A percentile compares a stretch with the other conserved stretches of the same genome.
Evolutionary conservation across 1,140 invertebrate genomes (phyloP).

Genomic region (Euschistus heros): DNA sequence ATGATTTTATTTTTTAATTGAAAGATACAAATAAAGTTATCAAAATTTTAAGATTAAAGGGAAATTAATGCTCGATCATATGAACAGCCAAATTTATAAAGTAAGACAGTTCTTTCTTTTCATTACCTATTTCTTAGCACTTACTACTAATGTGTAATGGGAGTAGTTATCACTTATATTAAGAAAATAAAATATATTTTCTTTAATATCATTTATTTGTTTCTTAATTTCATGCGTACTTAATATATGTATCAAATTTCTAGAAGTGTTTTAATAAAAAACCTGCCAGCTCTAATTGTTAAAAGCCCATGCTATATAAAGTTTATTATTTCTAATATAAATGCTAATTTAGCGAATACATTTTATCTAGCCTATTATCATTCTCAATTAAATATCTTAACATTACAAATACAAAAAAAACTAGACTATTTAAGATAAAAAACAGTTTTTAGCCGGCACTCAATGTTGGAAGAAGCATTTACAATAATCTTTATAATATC

Average conservation of each 20-base stretch:
- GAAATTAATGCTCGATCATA: not conserved
- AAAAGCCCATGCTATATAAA: constrained; percentile 20
- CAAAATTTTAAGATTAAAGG: not conserved
- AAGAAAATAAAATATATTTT: constrained; percentile 14
- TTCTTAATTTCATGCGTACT: constrained; percentile 1
- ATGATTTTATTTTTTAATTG: not conserved
- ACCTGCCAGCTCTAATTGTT: constrained; percentile 18
- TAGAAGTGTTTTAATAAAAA: constrained; percentile 18
- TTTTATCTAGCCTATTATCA: constrained; percentile 18
- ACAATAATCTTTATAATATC: constrained; percentile 16
- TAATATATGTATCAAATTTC: constrained; percentile 6
- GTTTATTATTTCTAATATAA: constrained; percentile 23
- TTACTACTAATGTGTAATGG: not conserved
- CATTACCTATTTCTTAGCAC: not conserved
- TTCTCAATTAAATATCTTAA: constrained; percentile 20
- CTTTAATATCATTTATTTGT: constrained; percentile 4
- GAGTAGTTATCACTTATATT: constrained; percentile 6
- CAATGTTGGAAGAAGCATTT: constrained; percentile 27
- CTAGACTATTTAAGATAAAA: constrained; percentile 25
- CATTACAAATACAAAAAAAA: constrained; percentile 24
- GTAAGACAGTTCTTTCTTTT: constrained; percentile 2
- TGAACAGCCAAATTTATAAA: not conserved
- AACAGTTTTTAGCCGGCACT: constrained; percentile 25
- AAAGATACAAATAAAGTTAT: no score
- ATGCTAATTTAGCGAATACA: constrained; percentile 21